Percentiles rank a stretch among this genome's conserved stretches.
Conservation (phyloP, 2,888 invertebrate species). For the Thymelicus sylvestris region DNA sequence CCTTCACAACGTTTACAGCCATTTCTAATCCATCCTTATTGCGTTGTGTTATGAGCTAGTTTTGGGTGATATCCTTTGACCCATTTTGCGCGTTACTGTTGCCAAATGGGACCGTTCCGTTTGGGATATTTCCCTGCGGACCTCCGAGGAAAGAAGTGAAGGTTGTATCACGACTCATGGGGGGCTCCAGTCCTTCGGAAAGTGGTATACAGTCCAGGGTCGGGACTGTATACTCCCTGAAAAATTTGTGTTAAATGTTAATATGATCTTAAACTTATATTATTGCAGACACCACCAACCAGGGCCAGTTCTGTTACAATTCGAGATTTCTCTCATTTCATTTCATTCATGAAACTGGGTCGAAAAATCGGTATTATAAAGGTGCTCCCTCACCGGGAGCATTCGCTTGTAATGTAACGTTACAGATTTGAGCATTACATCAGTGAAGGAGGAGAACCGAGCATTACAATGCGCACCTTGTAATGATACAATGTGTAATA, state of each 20-base stretch:
- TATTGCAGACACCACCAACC: too few relatives aligned
- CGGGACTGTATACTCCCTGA: conserved; percentile 81
- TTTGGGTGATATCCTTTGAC: conserved; percentile 26
- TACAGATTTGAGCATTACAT: too few relatives aligned
- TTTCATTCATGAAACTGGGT: too few relatives aligned
- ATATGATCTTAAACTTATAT: too few relatives aligned
- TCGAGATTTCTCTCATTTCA: too few relatives aligned
- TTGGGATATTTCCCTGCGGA: conserved; percentile 61
- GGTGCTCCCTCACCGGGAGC: too few relatives aligned
- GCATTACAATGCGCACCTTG: too few relatives aligned
- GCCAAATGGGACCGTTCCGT: conserved; percentile 58
- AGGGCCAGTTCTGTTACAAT: too few relatives aligned
- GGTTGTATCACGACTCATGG: conserved; percentile 80
- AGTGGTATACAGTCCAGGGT: conserved; percentile 80
- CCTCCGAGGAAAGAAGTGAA: conserved; percentile 83
- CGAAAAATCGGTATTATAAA: too few relatives aligned
- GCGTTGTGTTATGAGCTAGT: conserved; percentile 19
- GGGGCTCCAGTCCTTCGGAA: conserved; percentile 74
- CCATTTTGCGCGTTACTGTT: conserved; percentile 40
- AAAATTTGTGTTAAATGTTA: conserved; percentile 14
- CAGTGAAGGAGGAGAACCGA: too few relatives aligned
- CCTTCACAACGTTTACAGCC: conserved; percentile 28
- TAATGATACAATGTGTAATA: too few relatives aligned
- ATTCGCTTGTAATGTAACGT: too few relatives aligned
- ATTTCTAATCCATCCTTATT: conserved; percentile 19